Evolutionary conservation across 2,113 vertebrate species (phyloP).

Genomic region (Oryzias curvinotus): DNA sequence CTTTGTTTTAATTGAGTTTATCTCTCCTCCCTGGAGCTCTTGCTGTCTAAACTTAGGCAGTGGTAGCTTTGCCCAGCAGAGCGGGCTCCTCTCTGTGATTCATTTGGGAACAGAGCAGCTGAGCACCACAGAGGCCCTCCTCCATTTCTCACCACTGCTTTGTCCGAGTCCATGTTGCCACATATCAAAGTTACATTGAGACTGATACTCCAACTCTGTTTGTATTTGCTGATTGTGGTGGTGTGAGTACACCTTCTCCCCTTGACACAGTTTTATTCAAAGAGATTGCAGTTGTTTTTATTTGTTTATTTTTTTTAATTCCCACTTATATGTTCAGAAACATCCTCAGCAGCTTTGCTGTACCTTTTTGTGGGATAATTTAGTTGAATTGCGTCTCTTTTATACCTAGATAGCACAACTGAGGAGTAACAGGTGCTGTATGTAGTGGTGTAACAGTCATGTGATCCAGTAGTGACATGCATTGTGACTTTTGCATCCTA

Average conservation of each 20-base stretch:
- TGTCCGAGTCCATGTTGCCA: conserved; percentile 18
- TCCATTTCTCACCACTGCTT: conserved; percentile 17
- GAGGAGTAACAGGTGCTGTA: no score
- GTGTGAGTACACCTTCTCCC: conserved; percentile 46
- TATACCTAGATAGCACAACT: no score
- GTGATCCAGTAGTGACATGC: no score
- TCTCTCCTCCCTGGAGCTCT: conserved; percentile 63
- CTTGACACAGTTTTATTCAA: conserved; percentile 29
- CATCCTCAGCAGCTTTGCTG: no score
- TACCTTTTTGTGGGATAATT: no score
- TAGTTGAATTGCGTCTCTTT: no score
- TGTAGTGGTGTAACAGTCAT: no score
- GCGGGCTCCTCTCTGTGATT: conserved; percentile 58
- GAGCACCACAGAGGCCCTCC: conserved; percentile 25
- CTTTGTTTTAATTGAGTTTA: conserved; percentile 74
- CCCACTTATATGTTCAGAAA: conserved; percentile 11
- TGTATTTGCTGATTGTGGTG: conserved; percentile 40
- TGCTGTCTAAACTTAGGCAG: conserved; percentile 68
- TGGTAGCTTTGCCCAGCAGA: conserved; percentile 32
- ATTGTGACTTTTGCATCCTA: no score
- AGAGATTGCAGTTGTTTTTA: conserved; percentile 25
- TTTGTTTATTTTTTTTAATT: not conserved
- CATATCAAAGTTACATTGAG: conserved; percentile 9
- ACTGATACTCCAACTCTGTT: conserved; percentile 31
- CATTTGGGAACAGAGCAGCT: conserved; percentile 29